These are phyloP conservation scores for Eretmochelys imbricata DNA, from an alignment of 2,113 vertebrate genomes.

Conservation along the genomic window DNA sequence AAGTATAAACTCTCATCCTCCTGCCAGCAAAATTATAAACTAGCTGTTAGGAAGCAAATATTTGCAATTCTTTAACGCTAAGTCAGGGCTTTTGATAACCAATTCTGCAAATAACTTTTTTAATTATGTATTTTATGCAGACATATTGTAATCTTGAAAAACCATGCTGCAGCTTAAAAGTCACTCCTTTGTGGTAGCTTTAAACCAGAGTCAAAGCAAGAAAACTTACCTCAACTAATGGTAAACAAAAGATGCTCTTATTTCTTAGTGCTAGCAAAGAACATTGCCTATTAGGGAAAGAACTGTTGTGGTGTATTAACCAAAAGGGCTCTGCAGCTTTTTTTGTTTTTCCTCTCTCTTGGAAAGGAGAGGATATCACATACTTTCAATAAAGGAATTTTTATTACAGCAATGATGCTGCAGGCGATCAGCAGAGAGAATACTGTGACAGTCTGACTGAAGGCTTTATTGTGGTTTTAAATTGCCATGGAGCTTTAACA, in stretches of 20 bases:
- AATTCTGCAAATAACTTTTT: conserved; percentile 59
- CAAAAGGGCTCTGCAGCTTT: conserved; percentile 29
- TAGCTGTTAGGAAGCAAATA: conserved; percentile 64
- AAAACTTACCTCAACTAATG: conserved; percentile 72
- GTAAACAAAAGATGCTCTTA: conserved; percentile 60
- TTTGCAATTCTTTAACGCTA: conserved; percentile 65
- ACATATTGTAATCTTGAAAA: conserved; percentile 73
- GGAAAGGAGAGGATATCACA: background rate
- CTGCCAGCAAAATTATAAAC: conserved; percentile 51
- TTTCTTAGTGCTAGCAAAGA: conserved; percentile 63
- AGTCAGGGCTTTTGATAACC: conserved; percentile 64
- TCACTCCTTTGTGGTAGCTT: conserved; percentile 73
- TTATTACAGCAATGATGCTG: background rate
- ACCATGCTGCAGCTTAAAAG: conserved; percentile 72
- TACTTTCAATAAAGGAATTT: background rate
- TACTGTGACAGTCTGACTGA: background rate
- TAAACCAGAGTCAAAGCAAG: conserved; percentile 74
- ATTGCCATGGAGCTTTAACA: conserved; percentile 29
- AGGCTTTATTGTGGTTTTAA: background rate
- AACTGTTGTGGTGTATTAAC: background rate
- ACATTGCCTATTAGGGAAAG: conserved; percentile 51
- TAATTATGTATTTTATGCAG: conserved; percentile 72
- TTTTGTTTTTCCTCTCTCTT: background rate
- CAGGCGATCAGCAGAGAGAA: background rate
- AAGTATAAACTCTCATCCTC: background rate